These are phyloP conservation scores for Acrocephalus kingi DNA, from an alignment of 2,113 vertebrate species.

Conservation along the genomic window DNA sequence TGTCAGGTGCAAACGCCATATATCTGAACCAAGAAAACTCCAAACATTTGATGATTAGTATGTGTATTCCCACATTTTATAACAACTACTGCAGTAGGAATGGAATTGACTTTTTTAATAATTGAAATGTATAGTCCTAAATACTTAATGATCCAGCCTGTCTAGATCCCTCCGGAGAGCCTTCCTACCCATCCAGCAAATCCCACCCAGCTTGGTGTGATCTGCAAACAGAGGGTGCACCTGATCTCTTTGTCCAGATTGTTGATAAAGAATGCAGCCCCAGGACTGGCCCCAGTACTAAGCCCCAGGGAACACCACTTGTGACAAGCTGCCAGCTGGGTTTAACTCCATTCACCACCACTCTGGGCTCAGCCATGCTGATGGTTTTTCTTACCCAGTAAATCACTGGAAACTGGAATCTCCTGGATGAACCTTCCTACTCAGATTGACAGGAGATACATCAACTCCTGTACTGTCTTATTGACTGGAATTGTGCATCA, in stretches of 20 bases:
- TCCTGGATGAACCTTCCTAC: not conserved
- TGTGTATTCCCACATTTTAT: not conserved
- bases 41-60: not conserved
- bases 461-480: not conserved
- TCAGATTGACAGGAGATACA: not conserved
- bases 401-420: not conserved
- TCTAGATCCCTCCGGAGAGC: not conserved
- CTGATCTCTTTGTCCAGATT: not conserved
- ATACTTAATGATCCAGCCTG: not conserved
- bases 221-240: not conserved
- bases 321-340: not conserved
- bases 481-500: not conserved
- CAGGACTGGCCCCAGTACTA: not conserved
- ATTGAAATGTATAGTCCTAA: not conserved
- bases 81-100: not conserved
- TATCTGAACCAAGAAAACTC: not conserved
- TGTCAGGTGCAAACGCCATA: not conserved
- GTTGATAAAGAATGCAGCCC: not conserved
- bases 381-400: not conserved
- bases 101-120: not conserved
- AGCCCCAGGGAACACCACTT: no score
- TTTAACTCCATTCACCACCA: not conserved
- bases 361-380: not conserved
- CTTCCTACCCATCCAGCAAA: not conserved
- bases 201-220: fast-evolving